Evolutionary conservation across 2,888 invertebrate genomes (phyloP).

Genomic region (Heliconius erato): DNA sequence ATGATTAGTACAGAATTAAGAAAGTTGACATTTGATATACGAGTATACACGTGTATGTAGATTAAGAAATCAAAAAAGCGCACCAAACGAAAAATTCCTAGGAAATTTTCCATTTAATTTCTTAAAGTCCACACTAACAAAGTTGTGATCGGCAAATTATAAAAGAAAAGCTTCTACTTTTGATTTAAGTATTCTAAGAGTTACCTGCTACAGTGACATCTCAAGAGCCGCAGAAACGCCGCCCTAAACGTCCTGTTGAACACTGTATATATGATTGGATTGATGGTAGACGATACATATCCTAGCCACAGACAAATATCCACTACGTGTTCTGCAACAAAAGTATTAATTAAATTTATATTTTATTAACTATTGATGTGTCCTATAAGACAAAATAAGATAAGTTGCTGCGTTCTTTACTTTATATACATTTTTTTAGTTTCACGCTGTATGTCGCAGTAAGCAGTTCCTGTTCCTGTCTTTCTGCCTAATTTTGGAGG

Average conservation of each 20-base stretch:
- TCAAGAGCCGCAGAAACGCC: slow-evolving; percentile 91
- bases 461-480: too few relatives aligned
- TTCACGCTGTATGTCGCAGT: background rate
- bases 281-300: slow-evolving; percentile 96
- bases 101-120: too few relatives aligned
- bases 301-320: slow-evolving; percentile 96
- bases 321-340: slow-evolving; percentile 87
- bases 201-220: slow-evolving; percentile 91
- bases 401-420: background rate
- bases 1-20: too few relatives aligned
- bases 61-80: too few relatives aligned
- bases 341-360: background rate
- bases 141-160: too few relatives aligned
- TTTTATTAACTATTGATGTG: background rate
- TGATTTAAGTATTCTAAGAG: background rate
- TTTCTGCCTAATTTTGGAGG: background rate
- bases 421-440: too few relatives aligned
- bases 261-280: slow-evolving; percentile 97
- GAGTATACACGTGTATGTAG: too few relatives aligned
- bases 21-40: too few relatives aligned
- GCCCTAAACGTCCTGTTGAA: slow-evolving; percentile 96
- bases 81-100: too few relatives aligned
- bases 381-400: too few relatives aligned
- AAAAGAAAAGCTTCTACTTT: too few relatives aligned
- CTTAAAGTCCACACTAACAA: too few relatives aligned